phyloP scores from a whole-genome alignment of 2,797 vertebrate genomes.

The Etheostoma nigrum region DNA sequence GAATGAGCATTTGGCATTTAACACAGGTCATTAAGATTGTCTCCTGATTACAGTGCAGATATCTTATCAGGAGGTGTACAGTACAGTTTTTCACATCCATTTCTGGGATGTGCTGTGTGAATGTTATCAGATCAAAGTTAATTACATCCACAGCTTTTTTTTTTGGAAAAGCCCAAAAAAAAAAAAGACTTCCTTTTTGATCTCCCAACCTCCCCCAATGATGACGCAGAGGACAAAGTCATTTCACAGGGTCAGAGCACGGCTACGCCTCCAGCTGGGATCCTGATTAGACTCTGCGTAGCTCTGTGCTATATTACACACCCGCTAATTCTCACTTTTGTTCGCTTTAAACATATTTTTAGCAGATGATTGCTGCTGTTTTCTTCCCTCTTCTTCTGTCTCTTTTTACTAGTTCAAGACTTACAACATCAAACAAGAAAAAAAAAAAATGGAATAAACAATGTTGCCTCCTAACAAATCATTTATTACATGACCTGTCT shows the following conservation, averaged over 20 bases:
- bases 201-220: slow-evolving; percentile 48
- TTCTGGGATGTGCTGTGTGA: slow-evolving; percentile 36
- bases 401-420: neutral
- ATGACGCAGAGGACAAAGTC: slow-evolving; percentile 71
- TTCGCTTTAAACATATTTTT: slow-evolving; percentile 46
- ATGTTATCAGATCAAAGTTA: slow-evolving; percentile 63
- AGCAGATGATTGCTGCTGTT: slow-evolving; percentile 8
- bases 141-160: slow-evolving; percentile 56
- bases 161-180: slow-evolving; percentile 38
- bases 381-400: slow-evolving; percentile 11
- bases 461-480: slow-evolving; percentile 14
- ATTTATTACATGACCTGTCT: slow-evolving; percentile 53
- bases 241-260: slow-evolving; percentile 65
- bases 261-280: slow-evolving; percentile 67
- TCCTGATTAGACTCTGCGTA: slow-evolving; percentile 69
- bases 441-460: neutral
- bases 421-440: slow-evolving; percentile 21
- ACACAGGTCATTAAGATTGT: slow-evolving; percentile 67
- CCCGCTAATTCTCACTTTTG: slow-evolving; percentile 53
- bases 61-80: slow-evolving; percentile 57
- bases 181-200: slow-evolving; percentile 61
- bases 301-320: slow-evolving; percentile 63
- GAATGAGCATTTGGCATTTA: slow-evolving; percentile 55
- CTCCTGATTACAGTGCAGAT: slow-evolving; percentile 66
- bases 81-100: slow-evolving; percentile 41